phyloP scores from a whole-genome alignment of 2,797 vertebrate species.

The Natrix natrix region DNA sequence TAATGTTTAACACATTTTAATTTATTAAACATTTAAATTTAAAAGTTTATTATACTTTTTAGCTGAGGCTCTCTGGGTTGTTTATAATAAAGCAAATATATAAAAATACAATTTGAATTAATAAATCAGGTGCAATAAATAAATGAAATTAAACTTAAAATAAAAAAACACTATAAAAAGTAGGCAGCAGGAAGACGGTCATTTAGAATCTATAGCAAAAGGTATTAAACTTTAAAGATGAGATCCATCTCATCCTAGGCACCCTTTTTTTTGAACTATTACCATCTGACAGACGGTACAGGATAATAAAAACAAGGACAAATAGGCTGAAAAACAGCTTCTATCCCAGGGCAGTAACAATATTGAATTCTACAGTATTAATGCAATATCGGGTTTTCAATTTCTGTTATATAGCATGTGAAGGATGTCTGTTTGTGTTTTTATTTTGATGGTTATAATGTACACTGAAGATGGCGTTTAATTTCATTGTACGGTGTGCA shows the following conservation, averaged over 20 bases:
- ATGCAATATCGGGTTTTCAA: too few relatives aligned
- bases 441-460: too few relatives aligned
- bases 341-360: too few relatives aligned
- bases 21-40: not conserved
- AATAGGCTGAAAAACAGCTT: too few relatives aligned
- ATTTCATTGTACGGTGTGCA: too few relatives aligned
- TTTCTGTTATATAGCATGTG: too few relatives aligned
- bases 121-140: not conserved
- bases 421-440: too few relatives aligned
- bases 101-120: not conserved
- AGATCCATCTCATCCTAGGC: not conserved
- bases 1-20: not conserved
- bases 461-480: too few relatives aligned
- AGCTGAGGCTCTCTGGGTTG: not conserved
- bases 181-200: not conserved
- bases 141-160: not conserved
- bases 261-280: too few relatives aligned
- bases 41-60: not conserved
- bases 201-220: not conserved
- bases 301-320: too few relatives aligned
- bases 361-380: too few relatives aligned
- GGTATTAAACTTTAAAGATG: not conserved
- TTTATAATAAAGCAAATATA: not conserved
- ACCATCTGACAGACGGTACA: too few relatives aligned
- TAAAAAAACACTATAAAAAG: not conserved